These are phyloP conservation scores for Drosophila varians DNA, from an alignment of 1,140 invertebrate species.

Conservation along the genomic window DNA sequence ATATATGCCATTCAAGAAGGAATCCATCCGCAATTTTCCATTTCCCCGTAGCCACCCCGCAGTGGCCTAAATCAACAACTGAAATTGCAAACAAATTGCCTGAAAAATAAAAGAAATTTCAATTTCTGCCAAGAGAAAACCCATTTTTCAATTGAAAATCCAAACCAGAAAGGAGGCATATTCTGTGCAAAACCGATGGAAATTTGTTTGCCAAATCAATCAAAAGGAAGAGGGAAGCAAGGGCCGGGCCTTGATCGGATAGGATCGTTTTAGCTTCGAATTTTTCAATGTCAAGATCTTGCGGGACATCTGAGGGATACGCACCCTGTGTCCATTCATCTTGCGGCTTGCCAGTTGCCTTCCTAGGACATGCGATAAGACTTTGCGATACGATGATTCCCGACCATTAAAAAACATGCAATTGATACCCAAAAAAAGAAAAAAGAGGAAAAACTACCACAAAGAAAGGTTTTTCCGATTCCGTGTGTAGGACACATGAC, in stretches of 20 bases:
- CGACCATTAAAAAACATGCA: slow-evolving; percentile 35
- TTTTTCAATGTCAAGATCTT: slow-evolving; percentile 47
- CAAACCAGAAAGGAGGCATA: slow-evolving; percentile 13
- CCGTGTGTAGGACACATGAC: slow-evolving; percentile 50
- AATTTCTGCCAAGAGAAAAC: slow-evolving; percentile 28
- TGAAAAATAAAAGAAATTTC: slow-evolving; percentile 41
- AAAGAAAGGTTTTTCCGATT: slow-evolving; percentile 19
- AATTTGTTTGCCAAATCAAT: slow-evolving; percentile 76
- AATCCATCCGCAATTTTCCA: slow-evolving; percentile 30
- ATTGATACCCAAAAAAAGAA: slow-evolving; percentile 24
- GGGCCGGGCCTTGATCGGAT: neutral
- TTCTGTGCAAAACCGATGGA: slow-evolving; percentile 39
- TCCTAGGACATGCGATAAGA: slow-evolving; percentile 59
- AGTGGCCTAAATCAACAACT: slow-evolving; percentile 67
- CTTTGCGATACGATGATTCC: slow-evolving; percentile 33
- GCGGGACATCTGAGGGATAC: slow-evolving; percentile 61
- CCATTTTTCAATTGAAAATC: slow-evolving; percentile 56
- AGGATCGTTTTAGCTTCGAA: too few relatives aligned
- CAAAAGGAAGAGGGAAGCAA: slow-evolving; percentile 33
- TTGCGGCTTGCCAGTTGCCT: slow-evolving; percentile 49
- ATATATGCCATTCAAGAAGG: slow-evolving; percentile 22
- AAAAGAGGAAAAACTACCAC: slow-evolving; percentile 25
- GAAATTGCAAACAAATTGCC: slow-evolving; percentile 74
- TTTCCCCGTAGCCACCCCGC: slow-evolving; percentile 26
- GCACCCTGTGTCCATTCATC: slow-evolving; percentile 57